phyloP scores from a whole-genome alignment of 92 coral and sea anemone species.

The Metridium senile region DNA sequence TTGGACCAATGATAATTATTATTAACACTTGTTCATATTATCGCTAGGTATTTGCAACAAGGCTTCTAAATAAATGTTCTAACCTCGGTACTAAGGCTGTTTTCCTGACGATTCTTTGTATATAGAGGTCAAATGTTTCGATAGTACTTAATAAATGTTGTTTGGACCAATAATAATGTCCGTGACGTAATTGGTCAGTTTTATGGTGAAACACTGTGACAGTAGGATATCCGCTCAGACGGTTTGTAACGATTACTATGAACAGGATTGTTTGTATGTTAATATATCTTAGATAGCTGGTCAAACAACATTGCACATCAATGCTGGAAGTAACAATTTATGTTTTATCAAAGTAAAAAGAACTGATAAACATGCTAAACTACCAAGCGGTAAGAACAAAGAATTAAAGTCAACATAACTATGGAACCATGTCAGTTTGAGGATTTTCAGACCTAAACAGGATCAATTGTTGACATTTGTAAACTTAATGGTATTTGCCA shows the following conservation, averaged over 20 bases:
- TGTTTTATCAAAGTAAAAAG: not conserved
- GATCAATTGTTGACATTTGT: constrained; percentile 8
- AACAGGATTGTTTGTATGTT: no score
- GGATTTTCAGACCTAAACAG: not conserved
- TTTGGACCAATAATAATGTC: not conserved
- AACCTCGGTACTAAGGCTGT: no score
- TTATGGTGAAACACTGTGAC: not conserved
- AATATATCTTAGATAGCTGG: not conserved
- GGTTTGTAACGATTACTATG: no score
- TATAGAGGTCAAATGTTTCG: no score
- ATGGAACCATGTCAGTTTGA: not conserved
- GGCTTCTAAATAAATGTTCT: no score
- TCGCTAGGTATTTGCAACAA: no score
- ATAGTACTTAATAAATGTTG: no score
- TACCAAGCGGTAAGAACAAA: not conserved
- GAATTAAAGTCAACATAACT: not conserved
- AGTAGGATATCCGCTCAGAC: constrained; percentile 2
- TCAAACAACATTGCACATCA: not conserved
- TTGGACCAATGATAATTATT: no score
- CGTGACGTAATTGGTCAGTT: not conserved
- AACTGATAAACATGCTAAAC: not conserved
- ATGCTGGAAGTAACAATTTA: no score
- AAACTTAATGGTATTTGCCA: constrained; percentile 2
- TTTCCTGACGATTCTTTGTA: no score
- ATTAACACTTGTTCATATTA: no score